A percentile compares a stretch with the other conserved stretches of the same genome.
Conservation (phyloP, 2,888 invertebrate genomes). For the Thereva unica region DNA sequence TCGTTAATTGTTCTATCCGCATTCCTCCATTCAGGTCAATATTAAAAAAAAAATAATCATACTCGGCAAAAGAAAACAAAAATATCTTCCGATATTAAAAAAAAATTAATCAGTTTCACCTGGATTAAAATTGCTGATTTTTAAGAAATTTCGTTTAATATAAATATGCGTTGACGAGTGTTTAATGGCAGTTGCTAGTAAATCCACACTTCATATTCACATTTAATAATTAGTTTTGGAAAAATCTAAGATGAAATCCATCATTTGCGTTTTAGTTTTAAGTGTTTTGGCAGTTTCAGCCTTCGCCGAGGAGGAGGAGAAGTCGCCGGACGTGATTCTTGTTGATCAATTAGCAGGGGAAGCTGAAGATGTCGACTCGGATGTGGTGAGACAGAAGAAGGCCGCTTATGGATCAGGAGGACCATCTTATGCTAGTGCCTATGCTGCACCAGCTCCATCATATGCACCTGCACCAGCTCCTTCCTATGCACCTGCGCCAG, state of each 20-base stretch:
- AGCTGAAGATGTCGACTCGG: neutral
- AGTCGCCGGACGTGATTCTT: neutral
- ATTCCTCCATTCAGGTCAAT: no score
- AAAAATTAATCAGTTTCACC: no score
- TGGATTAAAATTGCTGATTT: no score
- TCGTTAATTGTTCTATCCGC: no score
- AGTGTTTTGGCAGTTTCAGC: neutral
- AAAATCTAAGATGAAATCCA: slow-evolving; percentile 11
- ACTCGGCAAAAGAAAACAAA: no score
- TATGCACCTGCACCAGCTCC: no score
- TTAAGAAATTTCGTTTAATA: neutral
- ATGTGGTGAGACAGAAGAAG: slow-evolving; percentile 13
- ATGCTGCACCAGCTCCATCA: no score
- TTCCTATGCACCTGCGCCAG: no score
- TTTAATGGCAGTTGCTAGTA: neutral
- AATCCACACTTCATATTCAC: neutral
- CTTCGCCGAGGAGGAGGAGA: slow-evolving; percentile 6
- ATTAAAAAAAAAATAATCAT: no score
- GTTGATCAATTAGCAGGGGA: neutral
- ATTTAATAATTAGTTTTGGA: neutral
- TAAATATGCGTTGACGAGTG: slow-evolving; percentile 16
- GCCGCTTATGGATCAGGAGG: slow-evolving; percentile 6
- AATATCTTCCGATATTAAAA: no score
- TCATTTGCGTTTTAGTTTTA: slow-evolving; percentile 5
- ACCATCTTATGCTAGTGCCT: no score